Percentiles rank a stretch among this genome's conserved stretches.
These are phyloP conservation scores for Manis crassicaudata DNA, from an alignment of 2,797 vertebrate species.

Conservation along the genomic window DNA sequence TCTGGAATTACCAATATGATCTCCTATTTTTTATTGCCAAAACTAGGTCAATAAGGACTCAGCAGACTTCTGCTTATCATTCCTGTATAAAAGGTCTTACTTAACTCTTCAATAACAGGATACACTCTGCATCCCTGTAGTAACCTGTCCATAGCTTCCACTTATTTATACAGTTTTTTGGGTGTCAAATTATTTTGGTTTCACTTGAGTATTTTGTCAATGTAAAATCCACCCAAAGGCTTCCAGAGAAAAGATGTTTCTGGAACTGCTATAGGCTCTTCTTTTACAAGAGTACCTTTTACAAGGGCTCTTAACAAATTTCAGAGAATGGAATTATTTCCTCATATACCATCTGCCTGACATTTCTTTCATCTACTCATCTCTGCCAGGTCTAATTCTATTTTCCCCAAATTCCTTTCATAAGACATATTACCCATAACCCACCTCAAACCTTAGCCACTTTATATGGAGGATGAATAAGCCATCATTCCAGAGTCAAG, in stretches of 20 bases:
- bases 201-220: background rate
- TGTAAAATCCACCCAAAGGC: rapidly evolving
- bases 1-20: background rate
- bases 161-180: background rate
- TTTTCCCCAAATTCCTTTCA: background rate
- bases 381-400: background rate
- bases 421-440: background rate
- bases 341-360: background rate
- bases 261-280: background rate
- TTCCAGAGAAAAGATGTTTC: background rate
- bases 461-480: background rate
- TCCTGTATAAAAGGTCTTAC: background rate
- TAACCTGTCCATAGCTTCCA: rapidly evolving
- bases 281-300: background rate
- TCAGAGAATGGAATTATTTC: background rate
- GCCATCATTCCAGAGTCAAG: background rate
- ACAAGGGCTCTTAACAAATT: background rate
- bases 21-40: background rate
- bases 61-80: background rate
- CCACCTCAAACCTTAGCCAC: background rate
- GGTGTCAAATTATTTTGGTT: background rate
- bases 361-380: background rate
- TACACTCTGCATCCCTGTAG: background rate
- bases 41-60: background rate
- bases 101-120: background rate